Conservation (phyloP, 2,888 invertebrate species). For the Dascillus cervinus region DNA sequence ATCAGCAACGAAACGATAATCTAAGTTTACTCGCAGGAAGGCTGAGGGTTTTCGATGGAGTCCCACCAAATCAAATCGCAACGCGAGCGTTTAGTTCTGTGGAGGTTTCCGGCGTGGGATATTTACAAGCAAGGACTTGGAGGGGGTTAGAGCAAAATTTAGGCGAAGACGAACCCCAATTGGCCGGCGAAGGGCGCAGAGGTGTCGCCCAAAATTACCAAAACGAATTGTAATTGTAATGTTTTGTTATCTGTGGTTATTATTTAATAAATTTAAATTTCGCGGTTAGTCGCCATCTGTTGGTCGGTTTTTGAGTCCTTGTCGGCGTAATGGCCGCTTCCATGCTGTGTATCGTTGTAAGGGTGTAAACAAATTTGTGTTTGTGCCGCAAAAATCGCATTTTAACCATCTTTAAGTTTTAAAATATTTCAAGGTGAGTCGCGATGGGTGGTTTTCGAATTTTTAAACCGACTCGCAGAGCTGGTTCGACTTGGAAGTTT, state of each 20-base stretch:
- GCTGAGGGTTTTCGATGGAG: constrained; percentile 43
- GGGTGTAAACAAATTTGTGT: background rate
- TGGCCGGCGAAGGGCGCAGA: constrained; percentile 61
- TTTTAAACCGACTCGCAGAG: too few relatives aligned
- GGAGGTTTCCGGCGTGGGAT: constrained; percentile 53
- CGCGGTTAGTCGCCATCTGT: too few relatives aligned
- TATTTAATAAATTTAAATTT: too few relatives aligned
- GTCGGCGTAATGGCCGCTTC: too few relatives aligned
- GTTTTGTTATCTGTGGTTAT: background rate
- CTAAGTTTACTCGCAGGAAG: constrained; percentile 71
- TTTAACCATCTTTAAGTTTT: background rate
- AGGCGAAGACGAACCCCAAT: constrained; percentile 62
- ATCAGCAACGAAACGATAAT: constrained; percentile 45
- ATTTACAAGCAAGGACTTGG: constrained; percentile 66
- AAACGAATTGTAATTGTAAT: constrained; percentile 42
- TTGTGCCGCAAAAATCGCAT: background rate
- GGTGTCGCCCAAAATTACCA: constrained; percentile 69
- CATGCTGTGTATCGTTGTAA: constrained; percentile 1
- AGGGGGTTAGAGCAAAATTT: constrained; percentile 76
- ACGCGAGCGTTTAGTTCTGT: constrained; percentile 34
- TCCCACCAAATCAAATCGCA: constrained; percentile 29
- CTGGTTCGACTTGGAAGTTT: too few relatives aligned
- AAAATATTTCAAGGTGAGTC: background rate
- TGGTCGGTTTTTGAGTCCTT: too few relatives aligned
- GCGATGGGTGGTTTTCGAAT: too few relatives aligned